Evolutionary conservation across 2,888 invertebrate genomes (phyloP).

Genomic region (Plebejus argus): DNA sequence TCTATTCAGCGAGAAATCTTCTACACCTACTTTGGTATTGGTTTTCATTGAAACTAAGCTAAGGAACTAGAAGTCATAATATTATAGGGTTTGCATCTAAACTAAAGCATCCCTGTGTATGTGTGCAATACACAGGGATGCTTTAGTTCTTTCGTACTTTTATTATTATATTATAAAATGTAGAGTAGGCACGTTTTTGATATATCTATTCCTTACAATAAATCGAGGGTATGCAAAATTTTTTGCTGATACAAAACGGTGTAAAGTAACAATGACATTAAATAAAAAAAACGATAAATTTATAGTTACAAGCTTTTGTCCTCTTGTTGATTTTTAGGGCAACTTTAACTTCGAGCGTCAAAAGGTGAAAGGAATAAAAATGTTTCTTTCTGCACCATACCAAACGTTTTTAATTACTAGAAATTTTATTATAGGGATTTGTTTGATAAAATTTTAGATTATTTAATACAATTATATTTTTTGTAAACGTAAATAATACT

Average conservation of each 20-base stretch:
- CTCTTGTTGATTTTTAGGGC: not conserved
- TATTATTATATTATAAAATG: not conserved
- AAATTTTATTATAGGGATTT: no score
- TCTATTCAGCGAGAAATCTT: no score
- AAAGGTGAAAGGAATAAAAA: not conserved
- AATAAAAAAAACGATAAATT: not conserved
- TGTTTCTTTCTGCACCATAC: no score
- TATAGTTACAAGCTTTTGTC: not conserved
- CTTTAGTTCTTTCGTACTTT: no score
- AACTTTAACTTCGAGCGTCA: not conserved
- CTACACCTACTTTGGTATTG: no score
- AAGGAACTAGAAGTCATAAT: no score
- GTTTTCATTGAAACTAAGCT: no score
- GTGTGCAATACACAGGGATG: no score
- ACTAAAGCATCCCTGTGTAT: no score
- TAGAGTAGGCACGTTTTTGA: not conserved
- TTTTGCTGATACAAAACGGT: not conserved
- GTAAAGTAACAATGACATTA: constrained; percentile 10
- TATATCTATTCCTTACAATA: not conserved
- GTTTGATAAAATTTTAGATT: not conserved
- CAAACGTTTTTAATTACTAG: no score
- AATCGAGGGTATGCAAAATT: not conserved
- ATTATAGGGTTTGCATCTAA: no score
- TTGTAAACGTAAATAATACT: not conserved
- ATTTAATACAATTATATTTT: not conserved